Conservation (phyloP, 2,888 invertebrate species). For the Apodemia zela region DNA sequence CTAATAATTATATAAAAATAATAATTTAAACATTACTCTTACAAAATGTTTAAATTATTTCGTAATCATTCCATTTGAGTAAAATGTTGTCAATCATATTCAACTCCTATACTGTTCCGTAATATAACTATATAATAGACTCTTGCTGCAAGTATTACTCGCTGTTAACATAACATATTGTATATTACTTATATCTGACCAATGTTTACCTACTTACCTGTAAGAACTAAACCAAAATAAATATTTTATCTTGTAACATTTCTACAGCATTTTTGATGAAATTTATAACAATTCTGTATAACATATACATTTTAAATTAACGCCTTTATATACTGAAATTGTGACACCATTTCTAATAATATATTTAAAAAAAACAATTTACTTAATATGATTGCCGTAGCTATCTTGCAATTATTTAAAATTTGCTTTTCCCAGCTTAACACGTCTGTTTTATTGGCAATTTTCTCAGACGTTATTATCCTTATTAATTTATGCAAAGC, state of each 20-base stretch:
- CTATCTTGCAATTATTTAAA: background rate
- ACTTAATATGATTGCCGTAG: background rate
- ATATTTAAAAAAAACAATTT: background rate
- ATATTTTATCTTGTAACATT: conserved; percentile 7
- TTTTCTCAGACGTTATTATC: background rate
- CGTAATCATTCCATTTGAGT: background rate
- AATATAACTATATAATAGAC: background rate
- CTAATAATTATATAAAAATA: too few relatives aligned
- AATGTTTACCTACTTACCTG: background rate
- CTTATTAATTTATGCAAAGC: background rate
- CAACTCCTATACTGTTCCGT: conserved; percentile 11
- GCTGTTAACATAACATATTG: background rate
- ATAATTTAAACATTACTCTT: too few relatives aligned
- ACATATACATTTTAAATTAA: conserved; percentile 15
- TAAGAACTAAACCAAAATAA: background rate
- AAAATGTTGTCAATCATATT: conserved; percentile 14
- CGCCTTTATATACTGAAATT: background rate
- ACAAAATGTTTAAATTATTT: background rate
- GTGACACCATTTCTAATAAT: background rate
- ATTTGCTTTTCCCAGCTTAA: background rate
- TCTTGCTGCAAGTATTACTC: conserved; percentile 4
- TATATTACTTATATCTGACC: background rate
- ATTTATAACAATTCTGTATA: conserved; percentile 19
- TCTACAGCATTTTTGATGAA: conserved; percentile 13
- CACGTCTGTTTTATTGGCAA: background rate